phyloP scores from a whole-genome alignment of 2,113 vertebrate species.

The Peucedramus taeniatus region DNA sequence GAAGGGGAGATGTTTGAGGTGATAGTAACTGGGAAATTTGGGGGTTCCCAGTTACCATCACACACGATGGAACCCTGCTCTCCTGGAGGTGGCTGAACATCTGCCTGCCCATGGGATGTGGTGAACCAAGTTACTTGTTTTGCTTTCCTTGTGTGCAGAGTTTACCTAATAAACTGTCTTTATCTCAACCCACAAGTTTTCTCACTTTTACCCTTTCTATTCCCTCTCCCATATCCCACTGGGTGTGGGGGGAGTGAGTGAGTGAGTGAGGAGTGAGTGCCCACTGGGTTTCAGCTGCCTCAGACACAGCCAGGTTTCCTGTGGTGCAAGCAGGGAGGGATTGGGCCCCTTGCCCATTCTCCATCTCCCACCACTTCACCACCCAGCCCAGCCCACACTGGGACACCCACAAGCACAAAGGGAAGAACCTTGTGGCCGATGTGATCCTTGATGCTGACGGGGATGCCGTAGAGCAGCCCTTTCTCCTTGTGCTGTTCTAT shows the following conservation, averaged over 20 bases:
- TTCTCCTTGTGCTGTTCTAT: slow-evolving; percentile 33
- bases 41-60: neutral
- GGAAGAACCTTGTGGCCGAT: slow-evolving; percentile 70
- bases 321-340: neutral
- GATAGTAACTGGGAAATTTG: neutral
- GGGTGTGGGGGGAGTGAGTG: neutral
- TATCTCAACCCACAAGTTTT: neutral
- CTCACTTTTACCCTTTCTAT: neutral
- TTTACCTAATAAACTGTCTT: neutral
- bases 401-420: neutral
- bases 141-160: neutral
- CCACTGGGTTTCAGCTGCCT: neutral
- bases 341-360: neutral
- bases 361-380: neutral
- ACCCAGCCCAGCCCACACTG: neutral
- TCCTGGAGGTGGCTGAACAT: neutral
- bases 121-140: neutral
- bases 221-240: neutral
- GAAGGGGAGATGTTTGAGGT: neutral
- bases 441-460: slow-evolving; percentile 84
- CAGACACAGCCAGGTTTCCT: neutral
- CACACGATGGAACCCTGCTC: neutral
- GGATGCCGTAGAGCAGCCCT: slow-evolving; percentile 81
- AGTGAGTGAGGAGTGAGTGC: neutral
- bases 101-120: neutral